A percentile compares a stretch with the other conserved stretches of the same genome.
phyloP scores from a whole-genome alignment of 1,140 invertebrate genomes.

The Bombus sibiricus region DNA sequence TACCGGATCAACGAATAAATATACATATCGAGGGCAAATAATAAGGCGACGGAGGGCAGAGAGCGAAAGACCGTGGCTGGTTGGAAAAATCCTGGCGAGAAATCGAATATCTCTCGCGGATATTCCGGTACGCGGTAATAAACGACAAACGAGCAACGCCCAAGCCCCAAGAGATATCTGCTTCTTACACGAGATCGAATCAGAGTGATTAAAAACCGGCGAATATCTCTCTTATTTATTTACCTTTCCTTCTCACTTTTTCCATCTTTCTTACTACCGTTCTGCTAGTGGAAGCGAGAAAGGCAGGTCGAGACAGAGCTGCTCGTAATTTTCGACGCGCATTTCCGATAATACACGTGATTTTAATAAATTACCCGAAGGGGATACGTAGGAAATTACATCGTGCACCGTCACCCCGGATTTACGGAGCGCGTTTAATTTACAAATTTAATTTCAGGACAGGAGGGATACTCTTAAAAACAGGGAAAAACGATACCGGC shows the following conservation, averaged over 20 bases:
- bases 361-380: constrained; percentile 48
- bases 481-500: background rate
- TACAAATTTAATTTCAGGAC: constrained; percentile 42
- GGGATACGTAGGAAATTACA: constrained; percentile 19
- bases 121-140: background rate
- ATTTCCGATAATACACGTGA: constrained; percentile 18
- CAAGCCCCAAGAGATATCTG: background rate
- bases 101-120: background rate
- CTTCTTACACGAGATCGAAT: constrained; percentile 11
- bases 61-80: no score
- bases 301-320: no score
- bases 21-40: background rate
- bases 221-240: background rate
- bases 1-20: background rate
- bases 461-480: background rate
- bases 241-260: background rate
- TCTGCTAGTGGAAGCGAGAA: background rate
- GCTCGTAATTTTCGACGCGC: background rate
- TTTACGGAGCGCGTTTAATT: constrained; percentile 36
- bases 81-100: background rate
- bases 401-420: background rate
- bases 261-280: no score
- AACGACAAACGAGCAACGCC: background rate
- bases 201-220: constrained; percentile 23
- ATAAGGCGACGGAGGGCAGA: background rate